Evolutionary conservation across 2,888 invertebrate species (phyloP), one percentile per base, ranked within the genome.

Genomic region (Brachyopa scutellaris): DNA sequence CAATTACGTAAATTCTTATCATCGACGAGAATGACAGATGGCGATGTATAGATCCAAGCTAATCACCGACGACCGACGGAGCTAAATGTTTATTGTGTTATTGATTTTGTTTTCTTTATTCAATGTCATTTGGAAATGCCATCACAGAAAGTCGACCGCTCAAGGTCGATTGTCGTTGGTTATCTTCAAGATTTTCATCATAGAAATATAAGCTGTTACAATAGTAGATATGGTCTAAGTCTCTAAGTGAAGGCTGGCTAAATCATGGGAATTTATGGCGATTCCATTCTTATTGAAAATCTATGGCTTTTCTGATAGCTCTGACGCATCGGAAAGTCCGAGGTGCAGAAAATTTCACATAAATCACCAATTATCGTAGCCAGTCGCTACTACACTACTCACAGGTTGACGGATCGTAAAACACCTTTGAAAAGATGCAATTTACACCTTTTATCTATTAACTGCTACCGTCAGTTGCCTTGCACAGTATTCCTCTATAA

Each of bases 61-160:
- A 57, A 36, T 45, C 69, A 15, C 21, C 19, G 21, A 64, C 4
- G n/a, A n/a, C n/a, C n/a, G n/a, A n/a, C n/a, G n/a, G n/a, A 21
- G 47, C 53, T 55, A 51, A 29, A 4, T 38, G 23, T 55, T 36
- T 73, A 21, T 47, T n/a, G n/a, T 38, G 47, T 55, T 73, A 64
- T 73, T 31, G 53, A 72, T 74, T 64, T 57, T n/a, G n/a, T n/a
- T n/a, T n/a, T n/a, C n/a, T 8, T n/a, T 31, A 64, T 73, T 66
- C 15, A 66, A 66, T 74, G 55, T 11, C 66, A 31, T 57, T 13
- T 19, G 42, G 26, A 19, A 62, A 26, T 45, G 7, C 9, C 21
- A n/a, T n/a, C n/a, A n/a, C n/a, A n/a, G n/a, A 33, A 8, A 33
- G 40, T 61, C 40, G 23, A 51, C 40, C 42, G 51, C 59, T 29